Conservation (phyloP, 2,113 vertebrate species). For the Lipophrys pholis region DNA sequence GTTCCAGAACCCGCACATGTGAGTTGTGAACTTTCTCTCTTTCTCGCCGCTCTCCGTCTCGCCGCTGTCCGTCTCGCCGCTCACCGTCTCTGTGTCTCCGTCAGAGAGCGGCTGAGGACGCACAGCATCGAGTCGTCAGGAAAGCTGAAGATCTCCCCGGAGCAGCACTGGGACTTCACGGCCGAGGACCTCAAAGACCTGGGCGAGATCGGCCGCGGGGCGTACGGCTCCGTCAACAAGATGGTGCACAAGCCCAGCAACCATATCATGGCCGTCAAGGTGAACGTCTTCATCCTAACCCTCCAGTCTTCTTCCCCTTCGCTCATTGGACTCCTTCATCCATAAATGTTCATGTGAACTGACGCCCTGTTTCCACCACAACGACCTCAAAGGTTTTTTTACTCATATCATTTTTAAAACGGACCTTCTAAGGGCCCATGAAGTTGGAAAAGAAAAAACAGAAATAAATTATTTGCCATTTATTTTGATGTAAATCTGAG, state of each 20-base stretch:
- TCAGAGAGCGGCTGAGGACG: conserved; percentile 95
- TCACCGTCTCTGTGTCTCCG: background rate
- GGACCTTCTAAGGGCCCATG: no score
- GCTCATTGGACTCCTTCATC: no score
- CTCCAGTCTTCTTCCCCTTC: background rate
- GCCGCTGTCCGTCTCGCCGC: no score
- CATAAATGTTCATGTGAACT: no score
- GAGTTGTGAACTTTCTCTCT: conserved; percentile 59
- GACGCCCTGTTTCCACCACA: no score
- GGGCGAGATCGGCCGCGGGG: conserved; percentile 98
- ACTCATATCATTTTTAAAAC: no score
- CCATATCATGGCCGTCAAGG: conserved; percentile 99
- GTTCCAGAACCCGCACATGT: conserved; percentile 98
- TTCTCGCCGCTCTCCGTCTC: no score
- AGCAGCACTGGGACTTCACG: conserved; percentile 99
- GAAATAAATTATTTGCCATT: no score
- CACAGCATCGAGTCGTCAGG: conserved; percentile 99
- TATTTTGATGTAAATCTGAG: no score
- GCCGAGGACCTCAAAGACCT: conserved; percentile 98
- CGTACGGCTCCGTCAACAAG: conserved; percentile 99
- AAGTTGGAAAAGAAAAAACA: no score
- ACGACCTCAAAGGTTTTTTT: no score
- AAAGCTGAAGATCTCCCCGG: conserved; percentile 98
- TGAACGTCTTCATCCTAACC: conserved; percentile 68
- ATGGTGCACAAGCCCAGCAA: conserved; percentile 99